Percentiles rank a stretch among this genome's conserved stretches.
phyloP scores from a whole-genome alignment of 37 sponge, comb jelly and placozoan species.

The Halichondria panicea region DNA sequence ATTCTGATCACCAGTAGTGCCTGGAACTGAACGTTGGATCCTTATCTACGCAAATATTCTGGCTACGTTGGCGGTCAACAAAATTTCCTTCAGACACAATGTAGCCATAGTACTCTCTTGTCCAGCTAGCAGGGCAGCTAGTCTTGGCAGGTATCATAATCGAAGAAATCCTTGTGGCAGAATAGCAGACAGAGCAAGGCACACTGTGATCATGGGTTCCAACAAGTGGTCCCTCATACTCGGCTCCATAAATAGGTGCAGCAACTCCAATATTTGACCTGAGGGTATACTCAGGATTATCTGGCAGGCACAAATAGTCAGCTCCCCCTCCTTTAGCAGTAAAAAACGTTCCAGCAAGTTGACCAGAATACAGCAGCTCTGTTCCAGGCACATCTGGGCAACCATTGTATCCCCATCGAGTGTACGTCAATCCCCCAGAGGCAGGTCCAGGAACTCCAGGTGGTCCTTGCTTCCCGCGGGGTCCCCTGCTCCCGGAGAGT shows the following conservation, averaged over 20 bases:
- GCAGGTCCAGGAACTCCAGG: neutral
- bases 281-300: slow-evolving; percentile 9
- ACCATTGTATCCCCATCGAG: slow-evolving; percentile 31
- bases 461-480: neutral
- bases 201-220: slow-evolving; percentile 18
- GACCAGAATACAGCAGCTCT: slow-evolving; percentile 33
- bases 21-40: slow-evolving; percentile 14
- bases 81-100: slow-evolving; percentile 19
- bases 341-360: slow-evolving; percentile 8
- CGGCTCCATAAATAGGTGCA: slow-evolving; percentile 32
- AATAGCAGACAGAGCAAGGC: slow-evolving; percentile 56
- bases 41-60: slow-evolving; percentile 42
- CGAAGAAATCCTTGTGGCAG: slow-evolving; percentile 2
- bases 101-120: slow-evolving; percentile 47
- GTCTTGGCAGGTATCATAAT: slow-evolving; percentile 48
- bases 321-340: slow-evolving; percentile 16
- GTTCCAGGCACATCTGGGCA: slow-evolving; percentile 34
- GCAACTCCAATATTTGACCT: neutral
- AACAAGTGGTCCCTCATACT: slow-evolving; percentile 38
- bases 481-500: neutral
- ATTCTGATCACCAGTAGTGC: slow-evolving; percentile 13
- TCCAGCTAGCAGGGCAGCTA: slow-evolving; percentile 41
- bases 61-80: slow-evolving; percentile 1
- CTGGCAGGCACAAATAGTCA: slow-evolving; percentile 18
- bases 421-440: slow-evolving; percentile 17